Base-by-base conservation (phyloP, 1,140 invertebrate species). In the Radopholus similis region DNA sequence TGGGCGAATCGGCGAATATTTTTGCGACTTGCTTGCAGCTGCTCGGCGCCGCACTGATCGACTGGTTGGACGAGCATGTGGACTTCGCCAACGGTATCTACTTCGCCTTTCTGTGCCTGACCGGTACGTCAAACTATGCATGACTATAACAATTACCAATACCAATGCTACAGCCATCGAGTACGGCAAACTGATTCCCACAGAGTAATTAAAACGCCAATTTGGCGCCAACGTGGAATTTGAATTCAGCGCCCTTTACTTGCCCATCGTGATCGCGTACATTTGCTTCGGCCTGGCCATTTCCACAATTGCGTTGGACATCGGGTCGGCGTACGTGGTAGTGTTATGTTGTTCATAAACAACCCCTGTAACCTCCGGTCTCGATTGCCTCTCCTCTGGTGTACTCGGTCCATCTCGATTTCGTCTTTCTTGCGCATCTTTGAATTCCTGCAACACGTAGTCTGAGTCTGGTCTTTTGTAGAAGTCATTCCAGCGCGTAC, bases 81-180 rank as follows among this genome's bases (percentile, higher is more conserved):
- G 77, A 79, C 56, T 79, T 79, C 51, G 65, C 77, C 53, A 79
- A 78, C 40, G 77, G 77, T n/a, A 76, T 79, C 38, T 79, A 80
- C 51, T 79, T 77, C 62, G 70, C 77, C n/a, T 79, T 79, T 54
- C 71, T 79, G 30, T 80, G 77, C 56, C 69, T 79, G n/a, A 80
- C 76, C 23, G n/a, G n/a, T n/a, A n/a, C n/a, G n/a, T n/a, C n/a
- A n/a, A n/a, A n/a, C n/a, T n/a, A n/a, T n/a, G n/a, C n/a, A n/a
- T n/a, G n/a, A n/a, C n/a, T n/a, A n/a, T n/a, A n/a, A n/a, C n/a
- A n/a, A n/a, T n/a, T n/a, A n/a, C n/a, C n/a, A n/a, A n/a, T n/a
- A n/a, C n/a, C n/a, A n/a, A n/a, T n/a, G n/a, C n/a, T n/a, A n/a
- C n/a, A n/a, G 77, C 77, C 53, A 79, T 79, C 56, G 77, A 79